phyloP scores from a whole-genome alignment of 2,113 vertebrate genomes.

The Bubo bubo region DNA sequence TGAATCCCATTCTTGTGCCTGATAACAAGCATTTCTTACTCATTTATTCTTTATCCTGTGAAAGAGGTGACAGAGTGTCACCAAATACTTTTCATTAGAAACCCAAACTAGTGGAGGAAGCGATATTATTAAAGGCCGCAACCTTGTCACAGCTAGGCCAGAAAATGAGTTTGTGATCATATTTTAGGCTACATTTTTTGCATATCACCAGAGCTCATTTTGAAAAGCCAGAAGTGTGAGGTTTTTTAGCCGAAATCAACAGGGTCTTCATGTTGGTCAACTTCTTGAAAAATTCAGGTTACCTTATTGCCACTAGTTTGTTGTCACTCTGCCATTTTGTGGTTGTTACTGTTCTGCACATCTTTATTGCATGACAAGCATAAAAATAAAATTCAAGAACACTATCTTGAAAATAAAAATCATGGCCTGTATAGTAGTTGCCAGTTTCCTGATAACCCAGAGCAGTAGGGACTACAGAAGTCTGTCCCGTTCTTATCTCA shows the following conservation, averaged over 20 bases:
- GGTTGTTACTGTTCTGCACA: background rate
- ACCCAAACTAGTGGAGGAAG: background rate
- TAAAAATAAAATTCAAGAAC: no score
- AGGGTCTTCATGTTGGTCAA: background rate
- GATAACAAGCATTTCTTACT: background rate
- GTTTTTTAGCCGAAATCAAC: background rate
- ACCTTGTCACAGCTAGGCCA: background rate
- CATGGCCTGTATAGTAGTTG: background rate
- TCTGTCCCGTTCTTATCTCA: background rate
- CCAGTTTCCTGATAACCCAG: background rate
- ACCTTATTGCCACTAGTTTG: background rate
- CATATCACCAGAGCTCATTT: background rate
- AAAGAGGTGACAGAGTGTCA: background rate
- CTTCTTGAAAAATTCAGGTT: background rate
- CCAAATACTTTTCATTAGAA: background rate
- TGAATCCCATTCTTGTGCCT: background rate
- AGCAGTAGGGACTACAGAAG: rapidly evolving
- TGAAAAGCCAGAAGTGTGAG: background rate
- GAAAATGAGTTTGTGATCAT: background rate
- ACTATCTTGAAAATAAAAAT: background rate
- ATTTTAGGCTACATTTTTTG: background rate
- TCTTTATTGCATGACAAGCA: background rate
- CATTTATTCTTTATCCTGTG: background rate
- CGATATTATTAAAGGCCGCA: background rate
- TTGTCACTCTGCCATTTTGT: background rate